Evolutionary conservation across 2,797 vertebrate species (phyloP), one percentile per base, ranked within the genome.

Genomic region (Buceros bicornis): DNA sequence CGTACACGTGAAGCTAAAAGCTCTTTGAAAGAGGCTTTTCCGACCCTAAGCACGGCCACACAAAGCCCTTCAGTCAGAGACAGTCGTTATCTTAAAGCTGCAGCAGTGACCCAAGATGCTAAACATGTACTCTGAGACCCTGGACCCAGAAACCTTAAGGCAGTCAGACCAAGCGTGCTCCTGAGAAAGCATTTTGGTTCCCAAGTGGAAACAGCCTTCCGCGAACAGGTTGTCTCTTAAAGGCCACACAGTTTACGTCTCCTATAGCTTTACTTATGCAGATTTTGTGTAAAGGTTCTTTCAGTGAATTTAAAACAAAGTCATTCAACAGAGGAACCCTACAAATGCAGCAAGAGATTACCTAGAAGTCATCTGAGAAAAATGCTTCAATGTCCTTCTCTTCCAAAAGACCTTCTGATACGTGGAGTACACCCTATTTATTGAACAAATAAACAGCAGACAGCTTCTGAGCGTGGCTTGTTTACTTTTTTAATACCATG

Each of bases 321-420:
- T 51, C 25, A 87, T 67, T 92, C 91, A 92, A 92, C 17, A 67
- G 42, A 86, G 56, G 24, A 56, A 80, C 11, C 26, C 22, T 87
- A 37, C 61, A 50, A 56, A 93, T 28, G 25, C 72, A 85, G 64
- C 82, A 71, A 78, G 54, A 67, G 43, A 80, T 56, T 82, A 88
- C 16, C 35, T 51, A 90, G 21, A 25, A 83, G 10, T 87, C 3
- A 91, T 90, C 74, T 57, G 4, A 90, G 43, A 69, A 83, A 82
- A 96, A 76, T 11, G 11, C 71, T 95, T 94, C n/a, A 40, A 24
- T 69, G 56, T 69, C 78, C 50, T 95, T 85, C 82, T 94, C 83
- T 90, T 69, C 40, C 62, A 90, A 87, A 81, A 91, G 20, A 56
- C 1, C 8, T 93, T 84, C 53, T 60, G 18, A 65, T 47, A 70